Percentiles rank a stretch among this genome's conserved stretches.
phyloP scores from a whole-genome alignment of 2,888 invertebrate genomes.

The Dinocampus coccinellae region DNA sequence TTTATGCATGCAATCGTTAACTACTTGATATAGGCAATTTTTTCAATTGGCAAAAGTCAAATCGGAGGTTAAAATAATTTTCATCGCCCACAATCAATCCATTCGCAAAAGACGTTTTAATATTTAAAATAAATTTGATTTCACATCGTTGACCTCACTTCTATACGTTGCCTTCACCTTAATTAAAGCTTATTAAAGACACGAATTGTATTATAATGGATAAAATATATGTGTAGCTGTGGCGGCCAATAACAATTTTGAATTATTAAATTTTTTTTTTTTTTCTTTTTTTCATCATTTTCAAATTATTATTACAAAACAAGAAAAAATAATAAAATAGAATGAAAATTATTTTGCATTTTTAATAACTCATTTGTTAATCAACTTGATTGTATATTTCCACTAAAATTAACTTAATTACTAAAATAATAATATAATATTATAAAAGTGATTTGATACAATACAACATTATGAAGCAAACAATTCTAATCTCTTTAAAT shows the following conservation, averaged over 20 bases:
- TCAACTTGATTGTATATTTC: neutral
- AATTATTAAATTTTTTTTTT: neutral
- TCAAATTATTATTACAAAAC: neutral
- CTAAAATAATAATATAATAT: neutral
- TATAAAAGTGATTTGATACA: neutral
- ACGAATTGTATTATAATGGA: neutral
- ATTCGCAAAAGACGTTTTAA: conserved; percentile 52
- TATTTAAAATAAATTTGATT: conserved; percentile 65
- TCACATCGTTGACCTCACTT: conserved; percentile 61
- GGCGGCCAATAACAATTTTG: neutral
- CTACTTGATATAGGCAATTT: conserved; percentile 61
- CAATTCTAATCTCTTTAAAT: neutral
- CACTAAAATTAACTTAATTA: neutral
- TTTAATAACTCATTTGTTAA: neutral
- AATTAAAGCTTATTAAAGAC: conserved; percentile 44
- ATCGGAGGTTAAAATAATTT: conserved; percentile 59
- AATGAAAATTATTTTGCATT: no score
- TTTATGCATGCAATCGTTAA: conserved; percentile 60
- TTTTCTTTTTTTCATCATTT: neutral
- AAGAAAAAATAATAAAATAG: neutral
- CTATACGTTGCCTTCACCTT: conserved; percentile 43
- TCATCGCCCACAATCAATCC: conserved; percentile 67
- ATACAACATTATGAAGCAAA: neutral
- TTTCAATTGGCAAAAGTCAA: conserved; percentile 64
- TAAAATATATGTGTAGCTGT: neutral